A percentile compares a stretch with the other conserved stretches of the same genome.
These are phyloP conservation scores for Papilio xuthus DNA, from an alignment of 1,140 invertebrate genomes.

Conservation along the genomic window DNA sequence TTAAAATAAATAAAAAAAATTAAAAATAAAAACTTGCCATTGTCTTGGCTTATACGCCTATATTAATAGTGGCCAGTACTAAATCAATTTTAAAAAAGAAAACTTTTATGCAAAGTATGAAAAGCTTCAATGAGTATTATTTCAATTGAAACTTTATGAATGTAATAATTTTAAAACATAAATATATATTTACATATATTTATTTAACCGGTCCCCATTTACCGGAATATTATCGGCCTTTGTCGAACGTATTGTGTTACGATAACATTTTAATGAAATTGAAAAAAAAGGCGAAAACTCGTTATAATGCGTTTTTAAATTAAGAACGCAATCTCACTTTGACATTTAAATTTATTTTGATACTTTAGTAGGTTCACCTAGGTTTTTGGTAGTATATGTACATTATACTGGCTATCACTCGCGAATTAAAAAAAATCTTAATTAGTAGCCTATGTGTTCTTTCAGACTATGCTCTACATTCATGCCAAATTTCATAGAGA, in stretches of 20 bases:
- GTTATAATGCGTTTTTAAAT: background rate
- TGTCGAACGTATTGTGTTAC: constrained; percentile 6
- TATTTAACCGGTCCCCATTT: background rate
- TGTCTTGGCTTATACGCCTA: too few species aligned
- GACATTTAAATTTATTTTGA: background rate
- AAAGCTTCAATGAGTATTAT: background rate
- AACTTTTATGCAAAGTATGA: too few species aligned
- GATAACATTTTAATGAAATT: constrained; percentile 6
- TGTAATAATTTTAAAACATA: background rate
- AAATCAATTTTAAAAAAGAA: too few species aligned
- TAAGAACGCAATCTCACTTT: background rate
- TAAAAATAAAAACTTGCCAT: too few species aligned
- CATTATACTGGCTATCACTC: too few species aligned
- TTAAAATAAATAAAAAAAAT: too few species aligned
- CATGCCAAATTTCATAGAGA: too few species aligned
- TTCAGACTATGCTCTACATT: too few species aligned
- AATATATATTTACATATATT: background rate
- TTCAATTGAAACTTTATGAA: background rate
- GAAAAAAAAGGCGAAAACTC: background rate
- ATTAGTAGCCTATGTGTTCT: too few species aligned
- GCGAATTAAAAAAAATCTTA: too few species aligned
- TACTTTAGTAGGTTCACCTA: background rate
- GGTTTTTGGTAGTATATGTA: too few species aligned
- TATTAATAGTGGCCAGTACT: too few species aligned
- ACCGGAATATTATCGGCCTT: constrained; percentile 23